Evolutionary conservation across 1,140 invertebrate genomes (phyloP), one percentile per base, ranked within the genome.

Genomic region (Eufriesea mexicana): DNA sequence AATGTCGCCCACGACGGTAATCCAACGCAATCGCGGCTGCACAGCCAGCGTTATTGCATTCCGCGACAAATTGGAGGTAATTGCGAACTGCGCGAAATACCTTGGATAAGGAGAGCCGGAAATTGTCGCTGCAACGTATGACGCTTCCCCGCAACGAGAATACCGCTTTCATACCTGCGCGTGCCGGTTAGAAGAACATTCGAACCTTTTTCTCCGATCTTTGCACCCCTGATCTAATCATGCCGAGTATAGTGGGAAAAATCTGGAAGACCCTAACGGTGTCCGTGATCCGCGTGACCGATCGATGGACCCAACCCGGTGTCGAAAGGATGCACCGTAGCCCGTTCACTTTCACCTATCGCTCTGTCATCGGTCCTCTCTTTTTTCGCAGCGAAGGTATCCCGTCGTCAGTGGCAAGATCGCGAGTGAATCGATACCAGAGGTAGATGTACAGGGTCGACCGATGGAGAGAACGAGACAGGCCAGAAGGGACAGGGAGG

Each of bases 341-440:
- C 68, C 1, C 64, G 54, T 83, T 61, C 74, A 78, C 66, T 83
- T 78, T 83, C 80, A 47, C 64, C 47, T 83, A 83, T 77, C 80
- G 64, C 73, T 64, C 45, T 75, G 55, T 62, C 47, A 68, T 78
- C 64, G 74, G 12, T 59, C 12, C 66, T 70, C 45, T 51, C 57
- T 61, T 71, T 82, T 57, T 18, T 59, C 77, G 54, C 75, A 54
- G 51, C 75, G 62, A 84, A 87, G 72, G 62, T 70, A 91, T 85
- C 61, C 55, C 88, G 84, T 86, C 87, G 89, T 87, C 88, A 81
- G 83, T 87, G 85, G 79, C 84, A 89, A 90, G 86, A 92, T 92
- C 90, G 89, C 90, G 80, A 90, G 86, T 88, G 91, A 93, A 93
- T 93, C 92, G 91, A 93, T 93, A 93, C 87, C 89, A 90, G 84